phyloP scores from a whole-genome alignment of 2,888 invertebrate genomes.

The Philonicus albiceps region DNA sequence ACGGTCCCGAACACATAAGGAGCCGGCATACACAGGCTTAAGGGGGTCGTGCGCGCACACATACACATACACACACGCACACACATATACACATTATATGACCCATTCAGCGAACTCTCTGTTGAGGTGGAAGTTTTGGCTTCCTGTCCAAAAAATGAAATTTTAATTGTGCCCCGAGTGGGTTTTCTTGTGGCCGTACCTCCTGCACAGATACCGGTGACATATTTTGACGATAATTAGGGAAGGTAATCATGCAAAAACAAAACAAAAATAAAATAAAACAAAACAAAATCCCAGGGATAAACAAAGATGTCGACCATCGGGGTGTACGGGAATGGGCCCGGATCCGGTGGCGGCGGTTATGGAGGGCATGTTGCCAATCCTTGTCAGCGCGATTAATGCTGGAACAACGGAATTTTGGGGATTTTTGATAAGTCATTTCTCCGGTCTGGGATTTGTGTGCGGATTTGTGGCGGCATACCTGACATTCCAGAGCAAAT shows the following conservation, averaged over 20 bases:
- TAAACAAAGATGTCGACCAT: not conserved
- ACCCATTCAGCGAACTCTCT: not conserved
- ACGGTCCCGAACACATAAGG: not conserved
- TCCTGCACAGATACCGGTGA: not conserved
- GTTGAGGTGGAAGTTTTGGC: not conserved
- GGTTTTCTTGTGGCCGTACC: not conserved
- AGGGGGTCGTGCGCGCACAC: not conserved
- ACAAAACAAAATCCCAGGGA: not conserved
- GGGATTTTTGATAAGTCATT: not conserved
- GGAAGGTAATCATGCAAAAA: conserved; percentile 13
- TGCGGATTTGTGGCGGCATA: not conserved
- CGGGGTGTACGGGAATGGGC: not conserved
- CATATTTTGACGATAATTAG: conserved; percentile 25
- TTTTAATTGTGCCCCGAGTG: conserved; percentile 11
- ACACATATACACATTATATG: too few species aligned
- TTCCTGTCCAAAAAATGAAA: conserved; percentile 15
- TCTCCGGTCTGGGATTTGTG: not conserved
- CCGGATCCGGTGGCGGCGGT: not conserved
- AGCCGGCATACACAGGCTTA: not conserved
- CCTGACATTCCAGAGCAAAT: not conserved
- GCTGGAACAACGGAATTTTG: not conserved
- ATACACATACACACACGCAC: too few species aligned
- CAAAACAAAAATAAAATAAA: not conserved
- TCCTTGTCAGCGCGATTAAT: not conserved
- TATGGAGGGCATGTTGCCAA: not conserved